Evolutionary conservation across 2,888 invertebrate species (phyloP), one percentile per base, ranked within the genome.

Genomic region (Orthosia incerta): DNA sequence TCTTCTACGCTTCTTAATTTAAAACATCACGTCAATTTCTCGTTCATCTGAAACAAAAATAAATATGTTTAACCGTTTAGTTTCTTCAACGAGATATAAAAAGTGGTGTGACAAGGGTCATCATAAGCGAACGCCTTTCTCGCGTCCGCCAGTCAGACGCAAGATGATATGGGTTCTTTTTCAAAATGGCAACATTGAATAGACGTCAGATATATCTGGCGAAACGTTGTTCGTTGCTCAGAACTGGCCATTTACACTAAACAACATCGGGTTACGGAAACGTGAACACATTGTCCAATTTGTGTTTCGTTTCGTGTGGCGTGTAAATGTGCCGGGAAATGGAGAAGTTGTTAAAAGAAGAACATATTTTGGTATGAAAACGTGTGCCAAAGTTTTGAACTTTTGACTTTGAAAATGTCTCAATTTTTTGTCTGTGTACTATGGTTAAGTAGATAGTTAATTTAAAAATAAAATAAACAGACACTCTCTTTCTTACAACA

Each of bases 111-210:
- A 92, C 87, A 88, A 89, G 91, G 92, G 92, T 91, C 85, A 88
- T 89, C 88, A 90, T 89, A 87, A 85, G 76, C 82, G 74, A 87
- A 87, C 90, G 89, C 88, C 87, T 90, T 89, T 89, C 90, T 86
- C 87, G 80, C 84, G 86, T 88, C 87, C 84, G 85, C 86, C 87
- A 88, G 88, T 89, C 89, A 88, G 75, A 80, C 78, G 87, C 85
- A 87, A 87, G 87, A 89, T 91, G 92, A 93, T 91, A 89, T 88
- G 90, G 92, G 91, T 91, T 74, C 83, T 83, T 86, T 87, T 87
- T 83, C 84, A 84, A 88, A 87, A 78, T 76, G 65, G 78, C 72
- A 71, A 79, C 83, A 85, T 80, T 80, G 79, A 82, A 79, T 83
- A 69, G 79, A 65, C 72, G 74, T 83, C 73, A 78, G 73, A 78